Conservation (phyloP, 2,797 vertebrate species). For the Centropyge bicolor region DNA sequence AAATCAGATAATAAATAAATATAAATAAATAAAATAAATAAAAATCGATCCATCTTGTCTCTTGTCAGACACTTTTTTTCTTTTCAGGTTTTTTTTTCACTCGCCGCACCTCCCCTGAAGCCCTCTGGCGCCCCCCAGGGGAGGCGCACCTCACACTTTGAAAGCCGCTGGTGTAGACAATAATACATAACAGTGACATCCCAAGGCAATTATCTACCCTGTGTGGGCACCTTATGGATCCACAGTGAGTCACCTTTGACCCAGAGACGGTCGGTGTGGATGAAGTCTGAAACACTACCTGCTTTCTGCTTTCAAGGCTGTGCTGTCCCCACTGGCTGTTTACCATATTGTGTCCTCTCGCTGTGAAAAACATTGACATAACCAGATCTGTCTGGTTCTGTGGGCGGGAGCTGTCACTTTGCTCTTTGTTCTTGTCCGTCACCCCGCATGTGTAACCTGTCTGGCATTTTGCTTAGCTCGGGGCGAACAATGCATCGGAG, state of each 20-base stretch:
- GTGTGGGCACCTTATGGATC: background rate
- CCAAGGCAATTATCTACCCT: too few relatives aligned
- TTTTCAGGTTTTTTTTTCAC: too few relatives aligned
- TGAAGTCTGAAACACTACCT: background rate
- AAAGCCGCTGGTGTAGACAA: background rate
- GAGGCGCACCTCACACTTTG: too few relatives aligned
- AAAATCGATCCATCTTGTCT: too few relatives aligned
- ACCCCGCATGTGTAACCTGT: background rate
- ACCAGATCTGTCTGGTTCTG: background rate
- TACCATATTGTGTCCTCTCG: background rate
- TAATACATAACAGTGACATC: background rate
- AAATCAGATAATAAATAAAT: too few relatives aligned
- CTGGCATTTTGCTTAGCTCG: slow-evolving; percentile 12
- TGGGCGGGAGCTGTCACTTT: slow-evolving; percentile 6
- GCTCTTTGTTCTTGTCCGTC: slow-evolving; percentile 8
- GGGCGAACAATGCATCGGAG: background rate
- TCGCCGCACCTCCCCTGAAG: too few relatives aligned
- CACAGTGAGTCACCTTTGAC: background rate
- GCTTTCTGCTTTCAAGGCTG: background rate
- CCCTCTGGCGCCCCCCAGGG: too few relatives aligned
- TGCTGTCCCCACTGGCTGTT: background rate
- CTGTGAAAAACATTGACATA: background rate
- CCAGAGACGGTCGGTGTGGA: background rate
- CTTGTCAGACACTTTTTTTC: too few relatives aligned
- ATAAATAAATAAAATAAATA: too few relatives aligned